Base-by-base conservation (phyloP, 1,140 invertebrate genomes). In the Brachystomella parvula region DNA sequence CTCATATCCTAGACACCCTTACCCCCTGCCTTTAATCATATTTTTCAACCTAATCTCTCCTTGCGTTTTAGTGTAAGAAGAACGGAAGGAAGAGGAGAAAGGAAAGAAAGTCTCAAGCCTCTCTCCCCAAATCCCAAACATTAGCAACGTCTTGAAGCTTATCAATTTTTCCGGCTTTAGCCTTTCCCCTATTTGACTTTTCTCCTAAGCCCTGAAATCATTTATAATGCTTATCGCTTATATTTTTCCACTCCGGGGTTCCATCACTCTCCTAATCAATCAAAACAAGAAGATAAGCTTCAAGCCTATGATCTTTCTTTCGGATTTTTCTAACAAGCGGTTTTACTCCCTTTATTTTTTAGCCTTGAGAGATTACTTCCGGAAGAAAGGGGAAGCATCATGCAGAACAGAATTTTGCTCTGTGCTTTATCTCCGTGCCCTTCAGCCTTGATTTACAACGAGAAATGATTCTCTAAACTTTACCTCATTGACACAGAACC, bases 141-240 rank as follows among this genome's bases (percentile, higher is more conserved):
- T n/a, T n/a, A 39, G 35, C 35, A 39, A 19, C 6, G 24, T 53
- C 24, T 53, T 53, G 49, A 26, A 24, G 21, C 3, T 53, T 53
- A 6, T 26, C 3, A 53, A 53, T 53, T 53, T 53, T 53, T 15
- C 49, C 35, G 19, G 35, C 6, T 6, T 39, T 39, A 9, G 12
- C 9, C 24, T 24, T 6, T 24, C 24, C 24, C 15, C 21, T 53
- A 24, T 26, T 53, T 53, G 49, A 15, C 49, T 53, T 53, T 53
- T 53, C 15, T 17, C 6, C 15, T 17, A 15, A 19, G 12, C 24
- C 24, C 15, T 53, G 24, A 9, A 53, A 15, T 26, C 49, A 53
- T 53, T 53, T 53, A 53, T 53, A 15, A 53, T 53, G 49, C 49
- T 53, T 53, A 53, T 53, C 49, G 6, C 6, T 39, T 39, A 39